Evolutionary conservation across 2,888 invertebrate species (phyloP), one percentile per base, ranked within the genome.

Genomic region (Lithophane leautieri): DNA sequence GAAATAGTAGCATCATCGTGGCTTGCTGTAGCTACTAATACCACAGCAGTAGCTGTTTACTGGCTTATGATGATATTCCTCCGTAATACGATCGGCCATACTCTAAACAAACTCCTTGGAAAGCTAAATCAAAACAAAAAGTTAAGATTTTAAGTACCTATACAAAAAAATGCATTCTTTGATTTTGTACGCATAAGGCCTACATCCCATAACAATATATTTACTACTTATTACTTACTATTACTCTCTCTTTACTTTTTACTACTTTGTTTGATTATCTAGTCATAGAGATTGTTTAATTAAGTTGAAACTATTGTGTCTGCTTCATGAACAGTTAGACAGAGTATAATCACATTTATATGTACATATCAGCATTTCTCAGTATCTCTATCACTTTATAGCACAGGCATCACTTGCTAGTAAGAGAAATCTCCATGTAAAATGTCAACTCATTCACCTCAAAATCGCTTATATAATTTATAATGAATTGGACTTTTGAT

Each of bases 291-390:
- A 54, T 72, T 71, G 16, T 52, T 28, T 28, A 22, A 25, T n/a
- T n/a, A n/a, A 42, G 1, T 25, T 44, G 7, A 25, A 65, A 65
- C 65, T 11, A 65, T 28, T n/a, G 28, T 34, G 28, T 34, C 16
- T 67, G 42, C 11, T 40, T 47, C 7, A 14, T 47, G 22, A 47
- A 58, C 25, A 40, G 16, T 4, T 47, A 50, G 2, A 34, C 34
- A 34, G 2, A 25, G 28, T 34, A 47, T 16, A 19, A 34, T 56
- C 12, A 34, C 12, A 50, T 47, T 28, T 4, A 44, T 25, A 42
- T 42, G 22, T 11, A 28, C 19, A 73, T 54, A 54, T 54, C 54
- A 73, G 19, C 28, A 42, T 61, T 73, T 34, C 50, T 19, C 28
- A 50, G 8, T 28, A 16, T 42, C 6, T 6, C 14, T 19, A 19